A percentile compares a stretch with the other conserved stretches of the same genome.
These are phyloP conservation scores for Caerostris darwini DNA, from an alignment of 1,140 invertebrate species.

Conservation along the genomic window DNA sequence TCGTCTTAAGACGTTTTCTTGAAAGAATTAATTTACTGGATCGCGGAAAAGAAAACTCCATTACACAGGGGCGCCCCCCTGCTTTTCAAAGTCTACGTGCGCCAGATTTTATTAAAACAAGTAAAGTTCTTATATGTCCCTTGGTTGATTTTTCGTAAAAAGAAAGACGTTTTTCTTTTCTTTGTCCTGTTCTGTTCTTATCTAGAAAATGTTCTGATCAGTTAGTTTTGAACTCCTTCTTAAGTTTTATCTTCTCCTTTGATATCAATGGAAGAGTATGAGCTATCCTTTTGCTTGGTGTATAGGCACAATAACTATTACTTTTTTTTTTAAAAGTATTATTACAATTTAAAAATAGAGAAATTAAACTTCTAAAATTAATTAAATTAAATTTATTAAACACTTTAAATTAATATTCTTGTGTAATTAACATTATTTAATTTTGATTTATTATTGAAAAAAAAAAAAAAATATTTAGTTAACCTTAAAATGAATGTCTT, in stretches of 20 bases:
- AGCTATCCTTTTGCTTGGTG: too few relatives aligned
- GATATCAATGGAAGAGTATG: neutral
- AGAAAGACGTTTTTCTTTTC: neutral
- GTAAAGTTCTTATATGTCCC: conserved; percentile 29
- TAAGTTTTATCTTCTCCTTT: neutral
- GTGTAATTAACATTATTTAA: too few relatives aligned
- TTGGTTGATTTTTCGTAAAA: neutral
- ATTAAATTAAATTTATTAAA: too few relatives aligned
- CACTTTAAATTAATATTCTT: too few relatives aligned
- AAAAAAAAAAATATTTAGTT: too few relatives aligned
- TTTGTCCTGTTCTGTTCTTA: neutral
- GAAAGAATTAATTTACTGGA: neutral
- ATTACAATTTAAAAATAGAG: too few relatives aligned
- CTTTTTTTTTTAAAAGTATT: too few relatives aligned
- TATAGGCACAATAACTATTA: too few relatives aligned
- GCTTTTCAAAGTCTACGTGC: neutral
- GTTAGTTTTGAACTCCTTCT: neutral
- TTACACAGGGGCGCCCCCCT: neutral
- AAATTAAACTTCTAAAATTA: too few relatives aligned
- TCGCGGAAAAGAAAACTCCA: neutral
- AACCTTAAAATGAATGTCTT: too few relatives aligned
- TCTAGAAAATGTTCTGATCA: neutral
- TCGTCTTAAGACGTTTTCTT: neutral
- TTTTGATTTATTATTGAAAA: too few relatives aligned
- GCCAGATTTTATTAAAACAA: conserved; percentile 1